These are phyloP conservation scores for Agrypnus murinus DNA, from an alignment of 2,888 invertebrate genomes.

Conservation along the genomic window DNA sequence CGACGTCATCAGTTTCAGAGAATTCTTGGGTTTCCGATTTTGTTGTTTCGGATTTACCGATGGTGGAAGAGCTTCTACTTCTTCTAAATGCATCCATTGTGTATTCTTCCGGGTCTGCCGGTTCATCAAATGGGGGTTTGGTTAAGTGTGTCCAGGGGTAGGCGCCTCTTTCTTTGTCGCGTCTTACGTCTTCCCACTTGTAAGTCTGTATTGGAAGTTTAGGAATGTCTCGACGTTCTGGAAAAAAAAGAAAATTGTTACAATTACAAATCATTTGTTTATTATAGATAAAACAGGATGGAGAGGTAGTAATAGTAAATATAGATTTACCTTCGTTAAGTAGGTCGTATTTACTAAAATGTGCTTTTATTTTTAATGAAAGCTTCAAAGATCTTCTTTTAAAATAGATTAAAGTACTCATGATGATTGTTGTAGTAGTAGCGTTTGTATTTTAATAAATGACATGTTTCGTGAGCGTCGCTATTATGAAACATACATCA, in stretches of 20 bases:
- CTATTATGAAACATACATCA: not conserved
- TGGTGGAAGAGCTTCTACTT: constrained; percentile 58
- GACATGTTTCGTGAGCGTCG: too few relatives aligned
- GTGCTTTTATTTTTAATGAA: constrained; percentile 21
- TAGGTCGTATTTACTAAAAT: constrained; percentile 22
- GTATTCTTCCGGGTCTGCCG: constrained; percentile 68
- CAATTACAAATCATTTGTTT: too few relatives aligned
- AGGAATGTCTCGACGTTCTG: constrained; percentile 70
- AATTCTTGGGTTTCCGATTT: constrained; percentile 46
- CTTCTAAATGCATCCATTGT: constrained; percentile 64
- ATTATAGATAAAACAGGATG: too few relatives aligned
- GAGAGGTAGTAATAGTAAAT: too few relatives aligned
- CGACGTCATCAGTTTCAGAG: constrained; percentile 19
- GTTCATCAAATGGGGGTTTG: constrained; percentile 74
- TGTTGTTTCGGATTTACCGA: constrained; percentile 54
- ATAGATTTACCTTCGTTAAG: constrained; percentile 4
- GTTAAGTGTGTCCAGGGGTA: constrained; percentile 89
- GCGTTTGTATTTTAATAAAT: too few relatives aligned
- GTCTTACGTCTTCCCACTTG: constrained; percentile 86
- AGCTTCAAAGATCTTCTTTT: not conserved
- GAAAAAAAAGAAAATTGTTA: constrained; percentile 50
- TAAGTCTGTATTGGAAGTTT: constrained; percentile 85
- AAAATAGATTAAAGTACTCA: constrained; percentile 4
- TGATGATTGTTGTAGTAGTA: not conserved
- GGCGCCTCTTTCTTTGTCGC: constrained; percentile 81